phyloP scores from a whole-genome alignment of 2,888 invertebrate species.

The Thereva nobilitata region DNA sequence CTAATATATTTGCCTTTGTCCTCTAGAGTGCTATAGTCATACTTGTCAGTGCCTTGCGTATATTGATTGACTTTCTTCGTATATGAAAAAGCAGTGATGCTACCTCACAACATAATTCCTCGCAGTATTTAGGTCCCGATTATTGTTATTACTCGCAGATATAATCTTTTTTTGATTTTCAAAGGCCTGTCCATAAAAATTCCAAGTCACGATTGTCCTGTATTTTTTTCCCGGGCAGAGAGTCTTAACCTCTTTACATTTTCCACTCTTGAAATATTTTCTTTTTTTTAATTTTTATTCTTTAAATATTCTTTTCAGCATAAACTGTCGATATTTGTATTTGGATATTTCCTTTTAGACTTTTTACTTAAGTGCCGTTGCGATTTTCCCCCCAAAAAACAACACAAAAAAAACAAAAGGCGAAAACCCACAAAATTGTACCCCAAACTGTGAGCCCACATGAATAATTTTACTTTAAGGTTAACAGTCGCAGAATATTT shows the following conservation, averaged over 20 bases:
- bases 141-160: conserved; percentile 11
- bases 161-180: neutral
- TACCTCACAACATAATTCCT: no score
- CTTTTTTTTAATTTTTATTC: conserved; percentile 23
- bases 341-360: neutral
- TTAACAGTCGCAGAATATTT: conserved; percentile 22
- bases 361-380: conserved; percentile 24
- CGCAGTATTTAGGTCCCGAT: conserved; percentile 1
- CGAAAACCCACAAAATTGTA: neutral
- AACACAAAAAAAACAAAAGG: no score
- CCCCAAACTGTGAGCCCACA: conserved; percentile 30
- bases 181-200: neutral
- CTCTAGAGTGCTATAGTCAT: no score
- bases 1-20: no score
- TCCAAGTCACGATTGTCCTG: conserved; percentile 29
- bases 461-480: conserved; percentile 2
- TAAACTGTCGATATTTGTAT: neutral
- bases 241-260: conserved; percentile 11
- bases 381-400: neutral
- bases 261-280: conserved; percentile 19
- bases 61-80: no score
- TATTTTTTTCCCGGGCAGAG: neutral
- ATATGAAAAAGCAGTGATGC: no score
- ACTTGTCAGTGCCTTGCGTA: no score
- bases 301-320: conserved; percentile 19